Conservation (phyloP, 2,113 vertebrate genomes). For the Leptodactylus fuscus region DNA sequence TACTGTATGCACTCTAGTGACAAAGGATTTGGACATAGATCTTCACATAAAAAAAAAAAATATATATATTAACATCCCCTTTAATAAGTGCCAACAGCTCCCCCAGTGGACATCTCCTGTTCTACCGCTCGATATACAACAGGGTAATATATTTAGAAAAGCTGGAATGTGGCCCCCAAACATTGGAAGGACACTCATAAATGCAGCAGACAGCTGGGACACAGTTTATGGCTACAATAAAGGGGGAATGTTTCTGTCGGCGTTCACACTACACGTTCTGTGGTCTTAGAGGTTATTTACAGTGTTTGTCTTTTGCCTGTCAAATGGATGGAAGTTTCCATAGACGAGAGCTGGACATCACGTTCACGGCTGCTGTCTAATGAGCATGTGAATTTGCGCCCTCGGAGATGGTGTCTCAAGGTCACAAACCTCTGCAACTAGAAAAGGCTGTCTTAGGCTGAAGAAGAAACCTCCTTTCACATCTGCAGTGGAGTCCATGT, state of each 20-base stretch:
- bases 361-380: neutral
- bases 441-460: no score
- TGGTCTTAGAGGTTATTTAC: neutral
- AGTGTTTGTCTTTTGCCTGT: slow-evolving; percentile 8
- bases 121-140: neutral
- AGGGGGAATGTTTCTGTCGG: neutral
- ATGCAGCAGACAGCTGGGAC: neutral
- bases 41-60: no score
- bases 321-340: neutral
- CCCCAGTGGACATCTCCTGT: neutral
- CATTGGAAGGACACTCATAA: neutral
- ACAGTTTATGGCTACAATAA: slow-evolving; percentile 19
- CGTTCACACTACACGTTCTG: neutral
- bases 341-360: neutral
- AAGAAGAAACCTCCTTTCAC: no score
- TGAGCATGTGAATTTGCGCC: no score
- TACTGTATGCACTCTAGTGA: no score
- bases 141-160: neutral
- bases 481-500: no score
- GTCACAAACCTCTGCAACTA: neutral
- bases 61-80: no score
- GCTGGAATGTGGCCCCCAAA: slow-evolving; percentile 2
- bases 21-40: no score
- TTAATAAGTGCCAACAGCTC: neutral
- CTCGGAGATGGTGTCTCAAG: neutral